Conservation (phyloP, 2,888 invertebrate genomes). For the Leptothorax acervorum region DNA sequence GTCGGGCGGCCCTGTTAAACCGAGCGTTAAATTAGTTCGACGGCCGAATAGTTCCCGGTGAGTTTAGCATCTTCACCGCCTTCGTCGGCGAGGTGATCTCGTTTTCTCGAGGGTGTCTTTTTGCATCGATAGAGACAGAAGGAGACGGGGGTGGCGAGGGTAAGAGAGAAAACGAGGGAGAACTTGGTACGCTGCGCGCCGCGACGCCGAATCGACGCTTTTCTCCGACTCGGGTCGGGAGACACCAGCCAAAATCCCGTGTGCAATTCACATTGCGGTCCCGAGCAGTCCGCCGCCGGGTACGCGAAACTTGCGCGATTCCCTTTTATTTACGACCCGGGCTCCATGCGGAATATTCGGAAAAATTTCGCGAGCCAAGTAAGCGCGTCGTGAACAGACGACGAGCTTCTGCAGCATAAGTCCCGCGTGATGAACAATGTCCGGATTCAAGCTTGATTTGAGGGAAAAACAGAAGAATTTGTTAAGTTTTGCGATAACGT, state of each 20-base stretch:
- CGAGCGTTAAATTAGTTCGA: slow-evolving; percentile 71
- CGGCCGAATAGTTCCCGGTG: slow-evolving; percentile 64
- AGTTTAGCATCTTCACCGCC: slow-evolving; percentile 68
- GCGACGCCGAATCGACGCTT: slow-evolving; percentile 25
- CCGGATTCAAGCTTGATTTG: not conserved
- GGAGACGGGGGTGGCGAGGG: not conserved
- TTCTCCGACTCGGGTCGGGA: slow-evolving; percentile 19
- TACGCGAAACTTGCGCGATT: slow-evolving; percentile 53
- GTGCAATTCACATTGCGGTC: slow-evolving; percentile 61
- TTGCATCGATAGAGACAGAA: slow-evolving; percentile 29
- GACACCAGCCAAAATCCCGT: slow-evolving; percentile 58
- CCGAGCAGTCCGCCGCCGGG: slow-evolving; percentile 40
- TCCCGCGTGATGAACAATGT: slow-evolving; percentile 4
- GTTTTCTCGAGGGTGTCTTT: slow-evolving; percentile 57
- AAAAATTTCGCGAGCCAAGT: slow-evolving; percentile 49
- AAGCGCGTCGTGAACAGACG: slow-evolving; percentile 39
- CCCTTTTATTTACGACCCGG: slow-evolving; percentile 50
- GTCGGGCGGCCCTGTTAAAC: slow-evolving; percentile 60
- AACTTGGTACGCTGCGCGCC: slow-evolving; percentile 9
- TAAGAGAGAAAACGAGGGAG: not conserved
- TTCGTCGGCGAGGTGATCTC: slow-evolving; percentile 35
- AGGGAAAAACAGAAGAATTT: not conserved
- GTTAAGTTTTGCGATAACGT: not conserved
- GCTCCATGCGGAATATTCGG: slow-evolving; percentile 41
- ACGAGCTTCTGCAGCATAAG: slow-evolving; percentile 27